Evolutionary conservation across 1,140 invertebrate species (phyloP).

Genomic region (Stegodyphus mimosarum): DNA sequence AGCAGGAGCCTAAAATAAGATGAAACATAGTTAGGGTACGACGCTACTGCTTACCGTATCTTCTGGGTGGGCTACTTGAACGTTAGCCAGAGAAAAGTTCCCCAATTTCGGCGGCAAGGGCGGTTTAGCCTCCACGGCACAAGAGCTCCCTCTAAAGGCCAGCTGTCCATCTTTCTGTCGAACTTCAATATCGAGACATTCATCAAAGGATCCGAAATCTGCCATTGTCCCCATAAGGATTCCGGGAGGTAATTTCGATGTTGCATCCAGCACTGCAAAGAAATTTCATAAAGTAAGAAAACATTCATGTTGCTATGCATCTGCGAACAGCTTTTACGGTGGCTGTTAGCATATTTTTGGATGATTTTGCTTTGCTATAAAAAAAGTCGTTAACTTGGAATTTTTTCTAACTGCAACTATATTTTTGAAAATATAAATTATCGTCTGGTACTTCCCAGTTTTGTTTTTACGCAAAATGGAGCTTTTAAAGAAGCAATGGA

Average conservation of each 20-base stretch:
- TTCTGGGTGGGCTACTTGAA: neutral
- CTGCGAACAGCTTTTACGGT: no score
- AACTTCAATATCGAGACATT: slow-evolving; percentile 43
- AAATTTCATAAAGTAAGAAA: neutral
- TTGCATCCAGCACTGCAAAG: slow-evolving; percentile 42
- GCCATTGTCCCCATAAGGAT: slow-evolving; percentile 57
- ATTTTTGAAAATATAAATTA: no score
- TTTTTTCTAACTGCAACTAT: no score
- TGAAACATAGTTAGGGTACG: no score
- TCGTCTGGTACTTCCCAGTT: no score
- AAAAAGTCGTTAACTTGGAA: no score
- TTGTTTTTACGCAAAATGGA: no score
- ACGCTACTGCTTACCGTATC: slow-evolving; percentile 20
- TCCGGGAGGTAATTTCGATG: slow-evolving; percentile 29
- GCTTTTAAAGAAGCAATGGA: no score
- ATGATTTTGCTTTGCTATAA: no score
- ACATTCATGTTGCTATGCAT: no score
- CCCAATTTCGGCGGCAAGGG: neutral
- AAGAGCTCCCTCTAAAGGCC: slow-evolving; percentile 22
- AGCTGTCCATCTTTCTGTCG: neutral
- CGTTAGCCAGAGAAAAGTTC: neutral
- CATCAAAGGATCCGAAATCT: slow-evolving; percentile 62
- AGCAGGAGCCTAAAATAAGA: no score
- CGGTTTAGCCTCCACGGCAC: slow-evolving; percentile 10
- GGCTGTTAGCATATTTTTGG: no score